Evolutionary conservation across 2,797 vertebrate species (phyloP).

Genomic region (Mionectes olivaceus): DNA sequence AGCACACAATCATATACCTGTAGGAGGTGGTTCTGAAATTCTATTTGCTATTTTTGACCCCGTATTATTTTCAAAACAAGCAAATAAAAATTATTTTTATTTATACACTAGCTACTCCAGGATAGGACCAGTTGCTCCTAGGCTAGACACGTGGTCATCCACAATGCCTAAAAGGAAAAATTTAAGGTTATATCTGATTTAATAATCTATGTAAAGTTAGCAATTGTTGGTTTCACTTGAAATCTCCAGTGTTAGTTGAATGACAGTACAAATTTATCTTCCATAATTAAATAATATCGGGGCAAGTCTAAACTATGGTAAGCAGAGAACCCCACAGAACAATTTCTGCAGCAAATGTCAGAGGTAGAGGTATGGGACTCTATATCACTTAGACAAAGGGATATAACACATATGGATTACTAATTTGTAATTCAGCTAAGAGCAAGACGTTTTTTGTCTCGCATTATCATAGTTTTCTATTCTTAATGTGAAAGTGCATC

Average conservation of each 20-base stretch:
- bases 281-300: conserved; percentile 41
- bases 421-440: conserved; percentile 13
- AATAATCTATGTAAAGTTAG: conserved; percentile 1
- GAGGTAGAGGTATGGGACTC: background rate
- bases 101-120: background rate
- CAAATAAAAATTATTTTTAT: background rate
- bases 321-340: conserved; percentile 6
- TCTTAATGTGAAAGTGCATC: background rate
- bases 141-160: background rate
- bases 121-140: background rate
- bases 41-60: background rate
- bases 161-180: background rate
- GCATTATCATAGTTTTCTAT: background rate
- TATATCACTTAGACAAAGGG: background rate
- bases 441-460: background rate
- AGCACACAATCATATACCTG: background rate
- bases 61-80: background rate
- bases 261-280: conserved; percentile 20
- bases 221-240: conserved; percentile 19
- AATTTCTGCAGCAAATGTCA: conserved; percentile 53
- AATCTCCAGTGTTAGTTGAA: conserved; percentile 12
- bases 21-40: background rate
- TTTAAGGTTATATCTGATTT: background rate
- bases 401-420: background rate
- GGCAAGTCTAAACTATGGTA: conserved; percentile 28